These are phyloP conservation scores for Caenorhabditis zanzibari DNA, from an alignment of 2,888 invertebrate genomes.

Conservation along the genomic window DNA sequence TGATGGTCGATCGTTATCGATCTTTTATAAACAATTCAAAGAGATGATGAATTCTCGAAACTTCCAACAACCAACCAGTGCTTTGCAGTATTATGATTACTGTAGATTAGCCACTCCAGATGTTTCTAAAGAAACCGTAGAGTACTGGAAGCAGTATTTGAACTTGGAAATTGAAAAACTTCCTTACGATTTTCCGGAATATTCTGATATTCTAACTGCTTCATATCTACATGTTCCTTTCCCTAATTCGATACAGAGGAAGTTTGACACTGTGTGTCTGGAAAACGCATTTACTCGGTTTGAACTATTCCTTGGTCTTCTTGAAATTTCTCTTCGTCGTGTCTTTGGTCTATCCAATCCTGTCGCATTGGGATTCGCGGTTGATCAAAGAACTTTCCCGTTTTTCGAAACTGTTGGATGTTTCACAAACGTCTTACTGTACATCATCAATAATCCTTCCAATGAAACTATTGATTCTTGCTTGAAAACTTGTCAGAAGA, in stretches of 20 bases:
- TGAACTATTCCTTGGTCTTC: conserved; percentile 33
- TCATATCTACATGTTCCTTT: conserved; percentile 14
- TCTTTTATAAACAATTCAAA: conserved; percentile 67
- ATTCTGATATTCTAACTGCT: neutral
- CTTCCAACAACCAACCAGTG: neutral
- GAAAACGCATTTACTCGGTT: conserved; percentile 31
- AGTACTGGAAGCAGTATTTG: conserved; percentile 34
- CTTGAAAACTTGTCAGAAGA: conserved; percentile 5
- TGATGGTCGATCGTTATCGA: conserved; percentile 67
- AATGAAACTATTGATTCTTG: neutral
- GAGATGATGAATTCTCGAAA: conserved; percentile 5
- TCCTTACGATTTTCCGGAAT: conserved; percentile 9
- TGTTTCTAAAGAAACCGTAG: neutral
- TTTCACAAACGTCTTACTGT: conserved; percentile 59
- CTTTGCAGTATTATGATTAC: conserved; percentile 39
- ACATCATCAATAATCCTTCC: neutral
- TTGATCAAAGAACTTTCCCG: conserved; percentile 39
- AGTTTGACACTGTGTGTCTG: conserved; percentile 14
- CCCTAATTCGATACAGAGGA: conserved; percentile 16
- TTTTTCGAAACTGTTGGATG: conserved; percentile 60
- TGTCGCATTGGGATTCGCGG: conserved; percentile 41
- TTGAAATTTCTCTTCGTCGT: conserved; percentile 1
- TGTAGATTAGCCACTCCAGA: neutral
- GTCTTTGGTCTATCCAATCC: neutral
- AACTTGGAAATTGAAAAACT: neutral